Percentiles rank a stretch among this genome's conserved stretches.
Evolutionary conservation across 2,113 vertebrate species (phyloP).

Genomic region (Otus sunia): DNA sequence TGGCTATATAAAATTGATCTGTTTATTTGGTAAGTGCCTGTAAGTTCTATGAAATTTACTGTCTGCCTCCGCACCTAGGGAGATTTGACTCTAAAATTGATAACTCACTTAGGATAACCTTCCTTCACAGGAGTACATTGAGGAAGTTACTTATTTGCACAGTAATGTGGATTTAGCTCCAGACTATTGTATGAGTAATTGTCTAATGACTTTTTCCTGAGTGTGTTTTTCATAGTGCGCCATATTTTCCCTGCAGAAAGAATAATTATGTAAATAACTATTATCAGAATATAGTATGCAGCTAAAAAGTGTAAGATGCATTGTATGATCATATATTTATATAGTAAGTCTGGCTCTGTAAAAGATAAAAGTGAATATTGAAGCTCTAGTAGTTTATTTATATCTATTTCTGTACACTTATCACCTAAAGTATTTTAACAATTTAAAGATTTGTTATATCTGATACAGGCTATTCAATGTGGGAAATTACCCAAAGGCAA

Average conservation of each 20-base stretch:
- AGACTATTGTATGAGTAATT: slow-evolving; percentile 33
- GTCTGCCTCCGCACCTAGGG: background rate
- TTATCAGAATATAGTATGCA: background rate
- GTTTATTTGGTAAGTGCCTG: background rate
- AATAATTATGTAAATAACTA: slow-evolving; percentile 68
- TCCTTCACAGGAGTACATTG: background rate
- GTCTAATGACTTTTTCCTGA: slow-evolving; percentile 24
- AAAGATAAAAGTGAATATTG: slow-evolving; percentile 44
- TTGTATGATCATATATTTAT: slow-evolving; percentile 23
- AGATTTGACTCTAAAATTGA: background rate
- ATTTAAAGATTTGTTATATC: slow-evolving; percentile 25
- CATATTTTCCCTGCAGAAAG: slow-evolving; percentile 49
- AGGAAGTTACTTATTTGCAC: slow-evolving; percentile 3
- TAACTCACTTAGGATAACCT: background rate
- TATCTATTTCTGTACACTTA: background rate
- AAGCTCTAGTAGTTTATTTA: slow-evolving; percentile 3
- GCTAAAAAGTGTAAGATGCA: slow-evolving; percentile 1
- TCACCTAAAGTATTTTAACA: slow-evolving; percentile 19
- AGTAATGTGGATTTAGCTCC: slow-evolving; percentile 29
- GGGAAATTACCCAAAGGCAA: slow-evolving; percentile 24
- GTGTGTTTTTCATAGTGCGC: background rate
- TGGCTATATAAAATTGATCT: background rate
- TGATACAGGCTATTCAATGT: background rate
- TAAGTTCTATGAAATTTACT: background rate
- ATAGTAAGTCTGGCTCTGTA: slow-evolving; percentile 15